Base-by-base conservation (phyloP, 2,113 vertebrate species). In the Phalacrocorax carbo region DNA sequence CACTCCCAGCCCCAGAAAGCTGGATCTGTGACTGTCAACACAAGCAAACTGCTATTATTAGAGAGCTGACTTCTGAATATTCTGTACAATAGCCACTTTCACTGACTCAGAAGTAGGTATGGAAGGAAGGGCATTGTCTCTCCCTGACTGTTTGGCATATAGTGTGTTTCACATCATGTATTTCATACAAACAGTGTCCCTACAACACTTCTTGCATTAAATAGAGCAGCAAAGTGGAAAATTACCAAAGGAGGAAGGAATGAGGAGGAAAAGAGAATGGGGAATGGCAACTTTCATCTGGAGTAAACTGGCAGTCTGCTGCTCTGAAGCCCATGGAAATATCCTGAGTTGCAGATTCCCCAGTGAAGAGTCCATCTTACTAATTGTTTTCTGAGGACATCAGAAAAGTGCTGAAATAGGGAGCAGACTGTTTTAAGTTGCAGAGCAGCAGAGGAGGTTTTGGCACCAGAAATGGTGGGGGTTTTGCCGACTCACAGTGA, bases 321-420 rank as follows among this genome's bases (percentile, higher is more conserved):
- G 54, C 49, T 46, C 46, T n/a, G 58, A 85, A 49, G 27, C 38
- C 68, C 30, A 4, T 40, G 30, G n/a, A 82, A 15, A 8, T 65
- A 36, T 30, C 61, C 70, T 10, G 69, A 92, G 16, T 13, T 89
- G 57, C 32, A 71, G 61, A 72, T 66, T 76, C n/a, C 46, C 32
- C 27, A 82, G 66, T 21, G 60, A 80, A 83, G 42, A 91, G 72
- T 62, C 22, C 10, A 36, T 51, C 20, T 54, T 61, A 61, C 9
- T 52, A 14, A 11, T 25, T 38, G 75, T 54, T 83, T 77, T 13
- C 52, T 64, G 48, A 81, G 42, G 52, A 82, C 36, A 88, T 83
- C 21, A 90, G 64, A 83, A 90, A 95, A 96, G 22, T 80, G 68
- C 54, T 95, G 95, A 93, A 95, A 80, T 46, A 90, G 15, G 22